Evolutionary conservation across 2,113 vertebrate species (phyloP).

Genomic region (Takifugu bimaculatus): DNA sequence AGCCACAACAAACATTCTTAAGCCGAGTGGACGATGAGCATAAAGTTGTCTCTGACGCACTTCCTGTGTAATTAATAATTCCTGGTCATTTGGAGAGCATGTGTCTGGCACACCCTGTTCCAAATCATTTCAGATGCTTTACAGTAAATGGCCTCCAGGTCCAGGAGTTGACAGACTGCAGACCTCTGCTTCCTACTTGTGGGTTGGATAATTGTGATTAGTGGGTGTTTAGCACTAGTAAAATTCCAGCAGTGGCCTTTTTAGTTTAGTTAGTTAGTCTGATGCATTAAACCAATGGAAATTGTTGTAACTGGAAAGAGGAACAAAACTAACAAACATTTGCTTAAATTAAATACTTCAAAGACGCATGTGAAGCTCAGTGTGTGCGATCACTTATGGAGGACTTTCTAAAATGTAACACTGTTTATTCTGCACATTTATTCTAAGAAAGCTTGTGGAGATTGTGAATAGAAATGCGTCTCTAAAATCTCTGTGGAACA

Average conservation of each 20-base stretch:
- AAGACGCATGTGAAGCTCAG: too few species aligned
- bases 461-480: too few species aligned
- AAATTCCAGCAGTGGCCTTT: constrained; percentile 54
- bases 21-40: constrained; percentile 23
- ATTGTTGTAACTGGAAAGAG: constrained; percentile 39
- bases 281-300: constrained; percentile 37
- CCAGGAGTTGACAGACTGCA: constrained; percentile 51
- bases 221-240: constrained; percentile 66
- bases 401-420: too few species aligned
- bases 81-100: constrained; percentile 61
- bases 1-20: constrained; percentile 52
- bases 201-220: constrained; percentile 56
- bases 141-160: constrained; percentile 61
- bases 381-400: too few species aligned
- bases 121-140: constrained; percentile 42
- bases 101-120: constrained; percentile 35
- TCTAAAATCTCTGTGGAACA: too few species aligned
- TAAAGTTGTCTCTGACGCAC: constrained; percentile 46
- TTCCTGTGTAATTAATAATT: constrained; percentile 49
- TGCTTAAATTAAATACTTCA: constrained; percentile 5
- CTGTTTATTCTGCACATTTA: too few species aligned
- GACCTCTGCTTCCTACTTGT: constrained; percentile 59
- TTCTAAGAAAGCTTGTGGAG: too few species aligned
- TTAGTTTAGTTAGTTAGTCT: constrained; percentile 35
- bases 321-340: constrained; percentile 16